A percentile compares a stretch with the other conserved stretches of the same genome.
These are phyloP conservation scores for Helogale parvula DNA, from an alignment of 2,113 vertebrate genomes.

Conservation along the genomic window DNA sequence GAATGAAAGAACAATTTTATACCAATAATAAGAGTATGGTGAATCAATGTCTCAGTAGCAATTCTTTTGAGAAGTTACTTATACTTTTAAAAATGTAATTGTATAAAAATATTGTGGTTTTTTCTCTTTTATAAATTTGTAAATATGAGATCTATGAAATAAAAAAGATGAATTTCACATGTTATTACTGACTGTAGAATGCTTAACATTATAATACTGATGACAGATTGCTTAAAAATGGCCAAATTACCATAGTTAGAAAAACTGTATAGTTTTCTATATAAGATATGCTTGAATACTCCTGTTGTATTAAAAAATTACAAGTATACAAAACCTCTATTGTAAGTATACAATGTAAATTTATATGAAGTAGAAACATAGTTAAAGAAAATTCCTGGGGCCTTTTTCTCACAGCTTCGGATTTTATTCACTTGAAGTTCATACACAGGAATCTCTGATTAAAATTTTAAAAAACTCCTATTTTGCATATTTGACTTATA, in stretches of 20 bases:
- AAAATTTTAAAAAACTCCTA: neutral
- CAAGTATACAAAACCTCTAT: neutral
- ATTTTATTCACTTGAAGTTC: neutral
- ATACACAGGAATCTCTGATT: neutral
- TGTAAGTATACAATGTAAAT: neutral
- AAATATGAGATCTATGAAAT: neutral
- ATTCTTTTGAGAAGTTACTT: neutral
- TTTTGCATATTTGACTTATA: neutral
- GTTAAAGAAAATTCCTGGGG: neutral
- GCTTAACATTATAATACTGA: neutral
- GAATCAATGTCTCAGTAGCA: neutral
- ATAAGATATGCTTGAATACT: neutral
- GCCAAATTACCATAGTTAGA: neutral
- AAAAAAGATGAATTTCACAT: neutral
- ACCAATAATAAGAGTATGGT: neutral
- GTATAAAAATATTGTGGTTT: neutral
- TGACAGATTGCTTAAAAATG: neutral
- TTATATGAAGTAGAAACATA: neutral
- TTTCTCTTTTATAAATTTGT: neutral
- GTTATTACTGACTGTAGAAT: neutral
- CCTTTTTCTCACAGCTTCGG: neutral
- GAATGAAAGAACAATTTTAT: neutral
- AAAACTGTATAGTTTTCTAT: neutral
- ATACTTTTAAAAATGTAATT: neutral
- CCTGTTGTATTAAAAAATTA: neutral